Conservation (phyloP, 2,113 vertebrate genomes). For the Canis aureus region DNA sequence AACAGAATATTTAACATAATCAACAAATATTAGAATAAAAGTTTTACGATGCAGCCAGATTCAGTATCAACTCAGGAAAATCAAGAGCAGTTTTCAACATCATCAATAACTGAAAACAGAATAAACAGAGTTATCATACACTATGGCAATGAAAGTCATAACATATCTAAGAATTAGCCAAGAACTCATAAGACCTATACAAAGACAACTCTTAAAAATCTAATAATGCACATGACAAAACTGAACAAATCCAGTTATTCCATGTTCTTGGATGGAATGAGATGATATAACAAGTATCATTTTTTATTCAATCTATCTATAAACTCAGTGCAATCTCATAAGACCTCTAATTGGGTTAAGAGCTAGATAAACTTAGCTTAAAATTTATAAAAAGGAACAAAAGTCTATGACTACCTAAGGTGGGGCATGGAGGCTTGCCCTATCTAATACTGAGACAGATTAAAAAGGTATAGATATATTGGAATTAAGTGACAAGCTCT, state of each 20-base stretch:
- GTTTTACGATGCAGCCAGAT: conserved; percentile 27
- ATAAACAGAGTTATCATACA: neutral
- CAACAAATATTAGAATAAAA: conserved; percentile 53
- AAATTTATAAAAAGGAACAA: conserved; percentile 12
- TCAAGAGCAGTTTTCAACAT: conserved; percentile 53
- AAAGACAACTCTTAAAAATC: conserved; percentile 25
- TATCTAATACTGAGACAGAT: neutral
- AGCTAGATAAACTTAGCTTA: conserved; percentile 6
- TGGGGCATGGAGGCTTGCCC: neutral
- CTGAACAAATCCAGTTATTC: neutral
- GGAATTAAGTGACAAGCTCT: neutral
- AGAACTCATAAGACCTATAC: neutral
- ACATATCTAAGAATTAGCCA: conserved; percentile 44
- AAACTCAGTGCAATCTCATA: neutral
- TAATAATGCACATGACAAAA: neutral
- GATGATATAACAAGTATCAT: neutral
- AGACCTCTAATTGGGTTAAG: neutral
- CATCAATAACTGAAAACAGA: conserved; percentile 33
- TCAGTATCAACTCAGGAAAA: conserved; percentile 52
- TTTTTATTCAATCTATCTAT: conserved; percentile 24
- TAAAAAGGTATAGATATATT: neutral
- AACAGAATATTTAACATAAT: conserved; percentile 23
- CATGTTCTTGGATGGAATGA: neutral
- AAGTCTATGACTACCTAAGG: neutral
- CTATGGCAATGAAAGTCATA: neutral